Percentiles rank a stretch among this genome's conserved stretches.
Conservation (phyloP, 2,797 vertebrate genomes). For the Cossypha polioptera region DNA sequence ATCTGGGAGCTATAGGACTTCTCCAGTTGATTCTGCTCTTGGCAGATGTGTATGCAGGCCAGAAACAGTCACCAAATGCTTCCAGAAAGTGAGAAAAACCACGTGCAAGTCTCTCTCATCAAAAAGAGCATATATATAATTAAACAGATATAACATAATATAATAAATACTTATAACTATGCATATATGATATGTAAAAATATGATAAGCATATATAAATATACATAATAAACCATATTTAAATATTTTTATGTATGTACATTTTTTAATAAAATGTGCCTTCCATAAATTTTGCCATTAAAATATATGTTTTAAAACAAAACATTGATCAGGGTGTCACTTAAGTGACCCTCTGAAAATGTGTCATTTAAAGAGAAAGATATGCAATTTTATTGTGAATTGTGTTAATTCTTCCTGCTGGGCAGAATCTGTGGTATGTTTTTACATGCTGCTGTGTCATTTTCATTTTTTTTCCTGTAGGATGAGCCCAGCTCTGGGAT, state of each 20-base stretch:
- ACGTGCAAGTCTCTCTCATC: background rate
- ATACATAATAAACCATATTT: too few species aligned
- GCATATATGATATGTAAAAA: background rate
- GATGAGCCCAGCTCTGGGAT: conserved; percentile 80
- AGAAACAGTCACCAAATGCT: background rate
- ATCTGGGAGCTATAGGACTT: background rate
- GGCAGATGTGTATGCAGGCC: background rate
- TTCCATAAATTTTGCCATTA: background rate
- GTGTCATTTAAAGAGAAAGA: background rate
- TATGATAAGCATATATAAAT: background rate
- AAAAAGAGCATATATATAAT: background rate
- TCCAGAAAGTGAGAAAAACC: background rate
- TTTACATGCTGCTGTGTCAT: rapidly evolving
- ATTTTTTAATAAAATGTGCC: background rate
- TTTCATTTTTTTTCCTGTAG: conserved; percentile 7
- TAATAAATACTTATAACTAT: background rate
- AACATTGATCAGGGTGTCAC: background rate
- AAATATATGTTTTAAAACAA: background rate
- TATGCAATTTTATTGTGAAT: background rate
- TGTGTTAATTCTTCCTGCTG: background rate
- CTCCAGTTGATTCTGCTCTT: background rate
- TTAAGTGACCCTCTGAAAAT: background rate
- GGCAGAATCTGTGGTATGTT: background rate
- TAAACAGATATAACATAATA: background rate
- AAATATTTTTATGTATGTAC: too few species aligned